Evolutionary conservation across 1,140 invertebrate genomes (phyloP).

Genomic region (Drosophila watanabei): DNA sequence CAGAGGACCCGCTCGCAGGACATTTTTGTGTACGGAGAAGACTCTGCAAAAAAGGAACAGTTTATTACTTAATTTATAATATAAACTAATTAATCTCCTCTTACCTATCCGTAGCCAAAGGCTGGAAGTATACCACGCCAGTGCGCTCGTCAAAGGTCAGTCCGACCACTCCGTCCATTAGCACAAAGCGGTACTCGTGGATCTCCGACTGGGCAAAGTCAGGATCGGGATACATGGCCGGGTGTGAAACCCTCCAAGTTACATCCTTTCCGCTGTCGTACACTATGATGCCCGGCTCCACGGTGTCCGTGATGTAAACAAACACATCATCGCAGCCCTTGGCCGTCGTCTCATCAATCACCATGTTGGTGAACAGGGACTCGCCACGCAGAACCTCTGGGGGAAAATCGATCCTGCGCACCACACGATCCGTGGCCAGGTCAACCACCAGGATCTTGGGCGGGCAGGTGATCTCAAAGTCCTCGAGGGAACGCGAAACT

Average conservation of each 20-base stretch:
- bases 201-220: constrained; percentile 90
- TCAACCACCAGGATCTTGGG: constrained; percentile 94
- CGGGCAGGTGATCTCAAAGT: constrained; percentile 90
- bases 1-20: constrained; percentile 89
- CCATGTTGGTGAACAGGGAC: constrained; percentile 91
- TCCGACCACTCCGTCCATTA: constrained; percentile 93
- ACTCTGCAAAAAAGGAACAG: constrained; percentile 86
- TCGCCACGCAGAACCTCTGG: constrained; percentile 89
- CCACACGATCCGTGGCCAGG: constrained; percentile 89
- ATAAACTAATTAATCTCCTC: no score
- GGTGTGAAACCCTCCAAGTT: constrained; percentile 91
- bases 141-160: constrained; percentile 90
- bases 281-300: constrained; percentile 91
- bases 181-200: constrained; percentile 88
- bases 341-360: constrained; percentile 90
- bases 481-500: constrained; percentile 90
- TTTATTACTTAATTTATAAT: neutral
- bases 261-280: constrained; percentile 90
- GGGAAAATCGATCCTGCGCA: constrained; percentile 88
- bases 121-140: constrained; percentile 91
- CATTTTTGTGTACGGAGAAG: constrained; percentile 91
- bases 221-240: constrained; percentile 93
- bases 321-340: constrained; percentile 91
- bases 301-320: constrained; percentile 92
- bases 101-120: constrained; percentile 92